phyloP scores from a whole-genome alignment of 2,797 vertebrate genomes.

The Anabas testudineus region DNA sequence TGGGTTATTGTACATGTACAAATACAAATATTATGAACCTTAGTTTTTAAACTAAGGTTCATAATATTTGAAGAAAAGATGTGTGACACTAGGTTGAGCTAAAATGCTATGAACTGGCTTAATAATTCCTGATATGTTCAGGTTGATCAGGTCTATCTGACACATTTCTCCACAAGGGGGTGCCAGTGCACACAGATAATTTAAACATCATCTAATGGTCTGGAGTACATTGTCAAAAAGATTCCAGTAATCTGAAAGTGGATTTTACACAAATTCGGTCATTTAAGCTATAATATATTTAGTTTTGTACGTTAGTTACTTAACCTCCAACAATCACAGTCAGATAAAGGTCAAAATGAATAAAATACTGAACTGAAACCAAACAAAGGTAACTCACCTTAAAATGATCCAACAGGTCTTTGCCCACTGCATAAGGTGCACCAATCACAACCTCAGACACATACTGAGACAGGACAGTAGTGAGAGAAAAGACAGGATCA shows the following conservation, averaged over 20 bases:
- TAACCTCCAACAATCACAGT: no score
- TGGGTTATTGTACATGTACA: no score
- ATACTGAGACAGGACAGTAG: conserved; percentile 80
- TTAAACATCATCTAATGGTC: background rate
- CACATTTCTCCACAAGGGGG: conserved; percentile 12
- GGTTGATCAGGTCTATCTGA: background rate
- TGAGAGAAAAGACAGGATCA: background rate
- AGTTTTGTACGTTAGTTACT: no score
- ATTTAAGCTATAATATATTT: no score
- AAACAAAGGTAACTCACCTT: conserved; percentile 83
- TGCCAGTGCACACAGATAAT: background rate
- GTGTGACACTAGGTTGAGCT: no score
- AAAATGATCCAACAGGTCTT: conserved; percentile 96
- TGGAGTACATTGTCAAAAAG: no score
- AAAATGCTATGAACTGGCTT: background rate
- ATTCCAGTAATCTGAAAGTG: no score
- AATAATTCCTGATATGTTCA: background rate
- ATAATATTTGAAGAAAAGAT: background rate
- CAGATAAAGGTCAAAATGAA: background rate
- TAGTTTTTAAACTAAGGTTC: background rate
- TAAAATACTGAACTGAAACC: background rate
- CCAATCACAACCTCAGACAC: conserved; percentile 98
- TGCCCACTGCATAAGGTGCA: conserved; percentile 92
- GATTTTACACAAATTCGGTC: no score
- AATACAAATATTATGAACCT: no score